Conservation (phyloP, 1,140 invertebrate species). For the Teleogryllus occipitalis region DNA sequence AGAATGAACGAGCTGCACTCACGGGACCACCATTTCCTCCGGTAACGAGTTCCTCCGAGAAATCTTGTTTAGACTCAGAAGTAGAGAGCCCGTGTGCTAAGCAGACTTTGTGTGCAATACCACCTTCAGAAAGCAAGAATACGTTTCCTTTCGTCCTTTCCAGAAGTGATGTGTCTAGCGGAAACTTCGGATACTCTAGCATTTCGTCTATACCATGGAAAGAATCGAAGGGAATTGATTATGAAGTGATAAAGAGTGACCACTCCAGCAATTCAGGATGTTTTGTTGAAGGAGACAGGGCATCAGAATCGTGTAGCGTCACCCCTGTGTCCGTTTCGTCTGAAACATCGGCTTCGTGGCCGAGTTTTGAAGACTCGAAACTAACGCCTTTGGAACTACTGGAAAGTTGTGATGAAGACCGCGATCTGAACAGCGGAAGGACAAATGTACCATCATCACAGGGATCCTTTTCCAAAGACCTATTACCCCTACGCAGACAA, state of each 20-base stretch:
- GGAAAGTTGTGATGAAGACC: background rate
- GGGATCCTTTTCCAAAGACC: background rate
- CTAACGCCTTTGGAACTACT: background rate
- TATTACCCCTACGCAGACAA: background rate
- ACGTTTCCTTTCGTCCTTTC: too few species aligned
- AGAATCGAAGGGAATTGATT: too few species aligned
- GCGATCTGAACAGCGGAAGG: background rate
- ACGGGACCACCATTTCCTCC: background rate
- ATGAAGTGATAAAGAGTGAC: too few species aligned
- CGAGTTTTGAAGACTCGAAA: background rate
- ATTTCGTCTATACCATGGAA: too few species aligned
- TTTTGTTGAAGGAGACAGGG: background rate
- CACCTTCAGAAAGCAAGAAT: too few species aligned
- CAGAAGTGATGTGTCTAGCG: too few species aligned
- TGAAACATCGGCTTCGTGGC: background rate
- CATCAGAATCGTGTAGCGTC: background rate
- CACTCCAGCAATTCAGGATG: background rate
- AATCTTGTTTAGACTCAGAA: too few species aligned
- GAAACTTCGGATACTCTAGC: too few species aligned
- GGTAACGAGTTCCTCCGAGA: background rate
- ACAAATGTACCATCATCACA: too few species aligned
- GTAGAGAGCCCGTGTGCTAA: too few species aligned
- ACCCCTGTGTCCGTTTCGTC: background rate
- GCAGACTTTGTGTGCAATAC: too few species aligned
- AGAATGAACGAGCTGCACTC: too few species aligned